A percentile compares a stretch with the other conserved stretches of the same genome.
phyloP scores from a whole-genome alignment of 2,888 invertebrate species.

The Drosophila paramelanica region DNA sequence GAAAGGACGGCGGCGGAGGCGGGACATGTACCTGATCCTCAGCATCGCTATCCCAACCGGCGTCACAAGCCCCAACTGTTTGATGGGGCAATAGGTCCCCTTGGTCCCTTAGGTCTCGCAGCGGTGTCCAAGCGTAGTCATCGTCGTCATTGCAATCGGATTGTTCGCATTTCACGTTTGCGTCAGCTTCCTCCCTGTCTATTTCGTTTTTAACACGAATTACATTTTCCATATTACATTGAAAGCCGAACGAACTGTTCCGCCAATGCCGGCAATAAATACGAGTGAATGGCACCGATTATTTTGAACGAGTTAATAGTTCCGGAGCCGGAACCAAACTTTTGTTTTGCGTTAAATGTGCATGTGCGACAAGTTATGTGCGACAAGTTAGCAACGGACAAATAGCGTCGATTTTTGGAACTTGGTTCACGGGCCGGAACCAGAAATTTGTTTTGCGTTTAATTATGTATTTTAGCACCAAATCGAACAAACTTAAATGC shows the following conservation, averaged over 20 bases:
- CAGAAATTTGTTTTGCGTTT: no score
- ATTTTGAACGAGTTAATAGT: neutral
- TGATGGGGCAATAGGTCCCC: neutral
- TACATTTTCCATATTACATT: constrained; percentile 10
- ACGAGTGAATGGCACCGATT: neutral
- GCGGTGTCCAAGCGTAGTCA: constrained; percentile 13
- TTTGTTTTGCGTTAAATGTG: no score
- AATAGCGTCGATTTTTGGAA: no score
- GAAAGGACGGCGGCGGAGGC: neutral
- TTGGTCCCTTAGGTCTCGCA: constrained; percentile 2
- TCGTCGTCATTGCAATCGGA: constrained; percentile 5
- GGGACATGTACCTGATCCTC: neutral
- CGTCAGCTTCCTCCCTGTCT: no score
- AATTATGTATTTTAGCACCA: no score
- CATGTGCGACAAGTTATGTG: no score
- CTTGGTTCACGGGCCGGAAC: no score
- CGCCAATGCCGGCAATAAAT: neutral
- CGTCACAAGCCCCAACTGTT: neutral
- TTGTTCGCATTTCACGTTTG: constrained; percentile 7
- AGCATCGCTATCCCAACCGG: constrained; percentile 28
- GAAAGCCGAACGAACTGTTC: neutral
- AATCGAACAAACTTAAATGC: no score
- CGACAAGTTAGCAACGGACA: no score
- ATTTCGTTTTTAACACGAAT: neutral
- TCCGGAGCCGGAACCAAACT: no score